These are phyloP conservation scores for Sciurus vulgaris DNA, from an alignment of 2,797 vertebrate genomes.

Conservation along the genomic window DNA sequence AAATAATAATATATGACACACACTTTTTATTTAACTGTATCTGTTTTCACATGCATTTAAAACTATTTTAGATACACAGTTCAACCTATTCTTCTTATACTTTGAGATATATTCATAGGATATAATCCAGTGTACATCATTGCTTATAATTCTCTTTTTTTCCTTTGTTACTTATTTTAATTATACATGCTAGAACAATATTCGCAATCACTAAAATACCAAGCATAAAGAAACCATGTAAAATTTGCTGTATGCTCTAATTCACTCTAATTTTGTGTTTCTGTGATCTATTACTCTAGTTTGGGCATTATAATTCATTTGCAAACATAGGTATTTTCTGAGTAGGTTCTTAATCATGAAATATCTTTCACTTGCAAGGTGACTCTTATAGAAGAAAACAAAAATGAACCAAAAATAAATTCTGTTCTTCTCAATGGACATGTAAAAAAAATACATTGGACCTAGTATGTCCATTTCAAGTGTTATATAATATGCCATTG, in stretches of 20 bases:
- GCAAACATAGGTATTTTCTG: constrained; percentile 48
- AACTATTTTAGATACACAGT: not conserved
- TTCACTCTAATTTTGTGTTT: not conserved
- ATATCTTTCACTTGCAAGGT: constrained; percentile 46
- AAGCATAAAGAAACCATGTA: constrained; percentile 64
- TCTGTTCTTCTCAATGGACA: constrained; percentile 11
- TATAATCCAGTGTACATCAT: constrained; percentile 39
- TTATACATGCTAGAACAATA: constrained; percentile 64
- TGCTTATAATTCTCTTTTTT: constrained; percentile 29
- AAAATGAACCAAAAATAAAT: not conserved
- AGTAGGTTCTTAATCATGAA: constrained; percentile 56
- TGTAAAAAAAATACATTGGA: not conserved
- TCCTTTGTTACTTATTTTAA: constrained; percentile 70
- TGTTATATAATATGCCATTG: not conserved
- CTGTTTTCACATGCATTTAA: not conserved
- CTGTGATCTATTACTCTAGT: not conserved
- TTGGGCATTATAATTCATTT: constrained; percentile 28
- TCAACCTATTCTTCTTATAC: constrained; percentile 64
- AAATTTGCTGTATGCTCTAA: not conserved
- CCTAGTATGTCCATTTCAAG: not conserved
- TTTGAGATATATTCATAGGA: constrained; percentile 77
- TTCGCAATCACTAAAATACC: constrained; percentile 79
- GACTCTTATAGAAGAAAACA: constrained; percentile 53
- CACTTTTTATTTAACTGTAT: not conserved
- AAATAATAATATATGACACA: not conserved